These are phyloP conservation scores for Apus apus DNA, from an alignment of 2,113 vertebrate genomes.

Conservation along the genomic window DNA sequence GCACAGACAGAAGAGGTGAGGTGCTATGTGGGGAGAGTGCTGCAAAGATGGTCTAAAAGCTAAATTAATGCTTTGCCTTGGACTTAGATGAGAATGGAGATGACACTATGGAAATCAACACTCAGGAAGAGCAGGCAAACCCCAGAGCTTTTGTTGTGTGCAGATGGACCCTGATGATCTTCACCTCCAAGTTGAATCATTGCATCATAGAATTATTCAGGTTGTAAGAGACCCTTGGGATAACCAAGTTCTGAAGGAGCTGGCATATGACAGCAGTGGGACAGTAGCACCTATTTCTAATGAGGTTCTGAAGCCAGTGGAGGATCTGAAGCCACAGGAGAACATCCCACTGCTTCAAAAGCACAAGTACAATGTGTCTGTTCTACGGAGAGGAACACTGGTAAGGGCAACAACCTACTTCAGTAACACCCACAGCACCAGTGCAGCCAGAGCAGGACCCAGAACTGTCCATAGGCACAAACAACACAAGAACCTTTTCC, in stretches of 20 bases:
- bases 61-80: neutral
- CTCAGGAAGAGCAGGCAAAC: neutral
- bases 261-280: neutral
- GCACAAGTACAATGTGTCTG: accelerated
- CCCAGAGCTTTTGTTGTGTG: accelerated
- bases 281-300: neutral
- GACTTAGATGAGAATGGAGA: neutral
- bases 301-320: neutral
- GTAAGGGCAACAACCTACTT: neutral
- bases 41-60: neutral
- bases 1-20: neutral
- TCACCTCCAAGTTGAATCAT: too few species aligned
- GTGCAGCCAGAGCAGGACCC: neutral
- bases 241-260: neutral
- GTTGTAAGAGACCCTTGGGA: too few species aligned
- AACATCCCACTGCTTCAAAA: neutral
- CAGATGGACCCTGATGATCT: neutral
- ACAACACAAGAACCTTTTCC: accelerated
- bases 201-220: too few species aligned
- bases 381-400: accelerated
- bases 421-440: neutral
- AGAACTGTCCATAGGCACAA: neutral
- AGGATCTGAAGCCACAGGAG: neutral
- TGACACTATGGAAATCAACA: neutral
- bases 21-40: neutral